A percentile compares a stretch with the other conserved stretches of the same genome.
These are phyloP conservation scores for Ciona savignyi DNA, from an alignment of 23 tunicate species.

Conservation along the genomic window DNA sequence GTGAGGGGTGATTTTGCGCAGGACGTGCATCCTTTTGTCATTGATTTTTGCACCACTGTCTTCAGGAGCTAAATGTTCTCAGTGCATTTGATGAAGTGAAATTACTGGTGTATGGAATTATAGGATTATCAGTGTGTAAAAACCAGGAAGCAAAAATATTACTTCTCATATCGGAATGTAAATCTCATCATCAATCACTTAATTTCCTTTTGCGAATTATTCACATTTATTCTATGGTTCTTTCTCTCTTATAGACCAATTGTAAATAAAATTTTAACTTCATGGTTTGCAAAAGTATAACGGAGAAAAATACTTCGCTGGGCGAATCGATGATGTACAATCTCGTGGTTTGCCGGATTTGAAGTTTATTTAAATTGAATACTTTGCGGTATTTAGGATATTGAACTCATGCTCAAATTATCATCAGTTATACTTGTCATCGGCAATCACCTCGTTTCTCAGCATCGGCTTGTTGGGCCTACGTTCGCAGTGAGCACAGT, in stretches of 20 bases:
- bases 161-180: too few species aligned
- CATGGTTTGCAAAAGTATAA: background rate
- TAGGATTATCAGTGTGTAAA: too few species aligned
- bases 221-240: too few species aligned
- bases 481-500: background rate
- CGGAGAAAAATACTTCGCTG: background rate
- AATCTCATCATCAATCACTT: too few species aligned
- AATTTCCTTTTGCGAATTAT: too few species aligned
- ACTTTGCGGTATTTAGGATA: background rate
- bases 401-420: background rate
- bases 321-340: background rate
- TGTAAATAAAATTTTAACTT: too few species aligned
- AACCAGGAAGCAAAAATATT: too few species aligned
- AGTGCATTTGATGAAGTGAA: background rate
- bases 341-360: background rate
- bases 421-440: background rate
- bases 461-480: background rate
- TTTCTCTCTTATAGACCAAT: background rate
- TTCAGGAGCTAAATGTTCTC: background rate
- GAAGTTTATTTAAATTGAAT: background rate
- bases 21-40: background rate
- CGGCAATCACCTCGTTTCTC: background rate
- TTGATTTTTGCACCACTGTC: background rate
- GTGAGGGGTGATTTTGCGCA: background rate
- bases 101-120: too few species aligned